Conservation (phyloP, 1,140 invertebrate genomes). For the Drosophila repletoides region DNA sequence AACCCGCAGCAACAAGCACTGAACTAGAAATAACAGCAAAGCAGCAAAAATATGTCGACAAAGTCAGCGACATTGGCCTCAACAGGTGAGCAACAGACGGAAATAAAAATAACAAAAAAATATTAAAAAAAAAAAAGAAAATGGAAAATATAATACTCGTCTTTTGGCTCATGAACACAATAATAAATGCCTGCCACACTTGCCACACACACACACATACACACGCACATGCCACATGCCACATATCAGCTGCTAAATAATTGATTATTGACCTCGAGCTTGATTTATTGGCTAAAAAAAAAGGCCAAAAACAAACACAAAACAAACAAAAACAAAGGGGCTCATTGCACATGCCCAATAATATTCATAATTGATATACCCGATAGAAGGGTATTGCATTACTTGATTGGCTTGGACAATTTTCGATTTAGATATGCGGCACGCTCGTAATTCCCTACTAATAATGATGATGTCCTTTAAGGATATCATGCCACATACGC, state of each 20-base stretch:
- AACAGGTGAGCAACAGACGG: conserved; percentile 38
- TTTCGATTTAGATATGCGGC: conserved; percentile 30
- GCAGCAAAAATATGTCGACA: conserved; percentile 17
- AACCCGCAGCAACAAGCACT: not conserved
- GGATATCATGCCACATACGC: conserved; percentile 2
- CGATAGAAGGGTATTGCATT: no score
- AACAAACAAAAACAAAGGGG: not conserved
- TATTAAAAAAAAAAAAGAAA: not conserved
- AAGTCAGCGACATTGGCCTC: conserved; percentile 27
- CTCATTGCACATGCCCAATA: conserved; percentile 10
- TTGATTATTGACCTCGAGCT: conserved; percentile 70
- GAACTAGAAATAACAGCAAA: conserved; percentile 13
- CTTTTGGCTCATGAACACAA: not conserved
- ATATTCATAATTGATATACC: conserved; percentile 25
- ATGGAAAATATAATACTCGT: not conserved
- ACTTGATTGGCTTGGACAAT: conserved; percentile 34
- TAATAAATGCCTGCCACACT: no score
- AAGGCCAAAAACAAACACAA: conserved; percentile 7
- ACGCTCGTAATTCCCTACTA: not conserved
- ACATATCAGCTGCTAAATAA: conserved; percentile 53
- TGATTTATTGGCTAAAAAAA: conserved; percentile 68
- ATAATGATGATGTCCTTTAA: conserved; percentile 1
- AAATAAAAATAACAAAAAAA: conserved; percentile 3
- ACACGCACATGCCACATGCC: not conserved
- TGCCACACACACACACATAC: conserved; percentile 1